A percentile compares a stretch with the other conserved stretches of the same genome.
phyloP scores from a whole-genome alignment of 2,888 invertebrate genomes.

The Synergus itoensis region DNA sequence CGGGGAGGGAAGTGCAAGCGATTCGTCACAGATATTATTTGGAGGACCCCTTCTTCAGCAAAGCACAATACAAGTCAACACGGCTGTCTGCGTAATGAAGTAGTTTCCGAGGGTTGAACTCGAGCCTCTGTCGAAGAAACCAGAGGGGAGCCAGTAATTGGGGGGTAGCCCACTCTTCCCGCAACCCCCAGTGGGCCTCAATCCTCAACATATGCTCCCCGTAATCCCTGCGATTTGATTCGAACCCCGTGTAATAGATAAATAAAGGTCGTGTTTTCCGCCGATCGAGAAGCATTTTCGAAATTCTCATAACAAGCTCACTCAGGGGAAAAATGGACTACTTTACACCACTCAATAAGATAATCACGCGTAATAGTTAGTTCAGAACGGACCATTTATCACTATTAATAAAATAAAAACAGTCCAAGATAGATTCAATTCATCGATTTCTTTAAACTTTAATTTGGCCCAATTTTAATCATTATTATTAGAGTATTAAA shows the following conservation, averaged over 20 bases:
- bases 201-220: conserved; percentile 75
- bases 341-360: conserved; percentile 6
- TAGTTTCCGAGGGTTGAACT: conserved; percentile 73
- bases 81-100: conserved; percentile 78
- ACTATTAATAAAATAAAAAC: too few species aligned
- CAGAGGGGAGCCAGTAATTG: conserved; percentile 75
- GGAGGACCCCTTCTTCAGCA: conserved; percentile 64
- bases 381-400: too few species aligned
- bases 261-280: conserved; percentile 72
- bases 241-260: conserved; percentile 74
- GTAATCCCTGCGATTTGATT: conserved; percentile 73
- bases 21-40: conserved; percentile 78
- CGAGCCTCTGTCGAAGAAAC: conserved; percentile 55
- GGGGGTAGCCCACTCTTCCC: conserved; percentile 75
- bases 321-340: conserved; percentile 42
- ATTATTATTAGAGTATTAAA: too few species aligned
- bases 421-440: too few species aligned
- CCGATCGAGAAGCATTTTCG: conserved; percentile 61
- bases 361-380: not conserved
- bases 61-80: conserved; percentile 78
- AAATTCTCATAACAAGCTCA: conserved; percentile 54
- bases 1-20: conserved; percentile 68
- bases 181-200: conserved; percentile 68
- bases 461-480: too few species aligned
- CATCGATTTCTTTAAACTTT: too few species aligned